Conservation (phyloP, 1,140 invertebrate genomes). For the Hyles vespertilio region DNA sequence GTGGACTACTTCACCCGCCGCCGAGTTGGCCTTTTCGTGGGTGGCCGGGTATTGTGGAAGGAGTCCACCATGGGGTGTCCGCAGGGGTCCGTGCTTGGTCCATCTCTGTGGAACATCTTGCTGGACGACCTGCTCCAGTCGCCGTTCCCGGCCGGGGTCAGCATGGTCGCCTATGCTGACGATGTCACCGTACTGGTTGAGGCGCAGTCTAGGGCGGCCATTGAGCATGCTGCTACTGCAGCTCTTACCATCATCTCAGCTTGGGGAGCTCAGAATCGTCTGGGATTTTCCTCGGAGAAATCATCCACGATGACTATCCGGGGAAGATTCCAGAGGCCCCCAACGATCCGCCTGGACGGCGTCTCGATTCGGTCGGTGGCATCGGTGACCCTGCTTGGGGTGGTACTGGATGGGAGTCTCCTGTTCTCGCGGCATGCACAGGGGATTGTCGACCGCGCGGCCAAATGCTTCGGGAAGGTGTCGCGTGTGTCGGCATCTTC, state of each 20-base stretch:
- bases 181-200: slow-evolving; percentile 23
- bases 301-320: too few relatives aligned
- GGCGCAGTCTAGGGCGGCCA: background rate
- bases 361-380: slow-evolving; percentile 2
- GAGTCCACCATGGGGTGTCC: slow-evolving; percentile 52
- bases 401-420: slow-evolving; percentile 7
- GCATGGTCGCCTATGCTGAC: slow-evolving; percentile 48
- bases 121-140: slow-evolving; percentile 47
- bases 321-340: background rate
- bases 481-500: slow-evolving; percentile 14
- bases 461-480: slow-evolving; percentile 17
- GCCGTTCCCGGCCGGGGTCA: too few relatives aligned
- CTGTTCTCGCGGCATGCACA: slow-evolving; percentile 13
- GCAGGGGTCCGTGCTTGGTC: slow-evolving; percentile 65
- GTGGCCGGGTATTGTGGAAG: too few relatives aligned
- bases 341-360: background rate
- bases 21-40: too few relatives aligned
- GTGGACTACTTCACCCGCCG: too few relatives aligned
- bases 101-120: slow-evolving; percentile 59
- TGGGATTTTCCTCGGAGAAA: too few relatives aligned
- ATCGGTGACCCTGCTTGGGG: slow-evolving; percentile 3
- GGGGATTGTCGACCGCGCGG: slow-evolving; percentile 11
- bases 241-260: too few relatives aligned
- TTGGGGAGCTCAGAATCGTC: too few relatives aligned
- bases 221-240: slow-evolving; percentile 27